Base-by-base conservation (phyloP, 1,140 invertebrate species). In the Ceratina australensis region DNA sequence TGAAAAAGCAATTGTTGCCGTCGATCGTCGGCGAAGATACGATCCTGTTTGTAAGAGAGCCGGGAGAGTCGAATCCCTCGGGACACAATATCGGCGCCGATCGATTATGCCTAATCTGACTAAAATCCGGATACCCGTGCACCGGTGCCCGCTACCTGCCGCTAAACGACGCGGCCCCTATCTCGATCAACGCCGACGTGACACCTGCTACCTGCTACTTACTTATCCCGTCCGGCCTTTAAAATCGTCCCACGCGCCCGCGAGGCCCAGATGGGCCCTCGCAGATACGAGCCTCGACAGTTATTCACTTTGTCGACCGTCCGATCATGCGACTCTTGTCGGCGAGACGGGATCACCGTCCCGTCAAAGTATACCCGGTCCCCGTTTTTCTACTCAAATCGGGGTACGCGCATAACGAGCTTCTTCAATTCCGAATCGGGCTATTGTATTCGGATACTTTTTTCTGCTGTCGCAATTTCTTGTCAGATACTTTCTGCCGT, bases 181-280 rank as follows among this genome's bases (percentile, higher is more conserved):
- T 72, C 81, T 66, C 78, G 66, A 89, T 89, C 88, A 76, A 84
- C 73, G 72, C 22, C 82, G 80, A 86, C 87, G 82, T 84, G 84
- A 90, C 86, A 90, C 89, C 85, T 90, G 86, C 87, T 89, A 90
- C 88, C 87, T 88, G 88, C 86, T 89, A 81, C 84, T 82, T 81
- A 85, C 66, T 81, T 82, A 80, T 80, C 77, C 77, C 33, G 49
- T 18, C 72, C 67, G 64, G 64, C 54, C 68, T n/a, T 84, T 79
- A 73, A 75, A 84, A 85, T 78, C 80, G 65, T 83, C 69, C 75
- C 75, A 78, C 80, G 71, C 76, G 80, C 59, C 59, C 76, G 24
- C 50, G 63, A 52, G 24, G 16, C 15, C 49, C 22, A 54, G 69
- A 83, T 82, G 72, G 69, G 59, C 72, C 67, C 22, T 16, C 18